Conservation (phyloP, 2,888 invertebrate genomes). For the Trisateles emortualis region DNA sequence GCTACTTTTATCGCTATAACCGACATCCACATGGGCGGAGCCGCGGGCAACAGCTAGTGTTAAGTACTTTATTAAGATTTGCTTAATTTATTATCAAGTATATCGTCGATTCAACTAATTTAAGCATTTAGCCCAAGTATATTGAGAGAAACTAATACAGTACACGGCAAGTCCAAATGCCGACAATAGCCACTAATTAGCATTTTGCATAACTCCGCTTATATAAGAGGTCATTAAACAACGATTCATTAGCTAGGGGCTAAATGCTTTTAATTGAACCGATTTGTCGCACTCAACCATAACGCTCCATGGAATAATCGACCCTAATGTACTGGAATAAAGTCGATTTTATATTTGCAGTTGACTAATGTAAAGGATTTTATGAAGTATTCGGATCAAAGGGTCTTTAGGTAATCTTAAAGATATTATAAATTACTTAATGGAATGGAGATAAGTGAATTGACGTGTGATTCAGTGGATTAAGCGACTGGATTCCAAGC, state of each 20-base stretch:
- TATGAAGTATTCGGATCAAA: background rate
- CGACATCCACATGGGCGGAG: too few relatives aligned
- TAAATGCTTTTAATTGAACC: slow-evolving; percentile 35
- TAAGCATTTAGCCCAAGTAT: too few relatives aligned
- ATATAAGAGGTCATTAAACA: slow-evolving; percentile 23
- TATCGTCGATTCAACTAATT: too few relatives aligned
- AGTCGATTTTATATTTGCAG: background rate
- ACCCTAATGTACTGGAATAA: slow-evolving; percentile 2
- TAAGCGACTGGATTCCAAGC: too few relatives aligned
- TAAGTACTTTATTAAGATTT: too few relatives aligned
- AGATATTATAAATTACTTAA: background rate
- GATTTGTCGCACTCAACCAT: slow-evolving; percentile 12
- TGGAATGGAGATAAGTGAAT: background rate
- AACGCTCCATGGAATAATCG: slow-evolving; percentile 1
- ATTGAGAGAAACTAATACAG: too few relatives aligned
- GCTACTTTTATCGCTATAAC: too few relatives aligned
- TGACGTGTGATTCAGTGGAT: too few relatives aligned
- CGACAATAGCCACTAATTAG: slow-evolving; percentile 5
- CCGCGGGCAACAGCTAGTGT: too few relatives aligned
- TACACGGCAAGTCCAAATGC: background rate
- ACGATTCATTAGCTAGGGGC: slow-evolving; percentile 33
- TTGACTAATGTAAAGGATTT: background rate
- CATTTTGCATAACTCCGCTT: slow-evolving; percentile 9
- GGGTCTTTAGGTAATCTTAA: background rate
- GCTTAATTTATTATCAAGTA: too few relatives aligned